Base-by-base conservation (phyloP, 2,888 invertebrate genomes). In the Cephus rjabovi region DNA sequence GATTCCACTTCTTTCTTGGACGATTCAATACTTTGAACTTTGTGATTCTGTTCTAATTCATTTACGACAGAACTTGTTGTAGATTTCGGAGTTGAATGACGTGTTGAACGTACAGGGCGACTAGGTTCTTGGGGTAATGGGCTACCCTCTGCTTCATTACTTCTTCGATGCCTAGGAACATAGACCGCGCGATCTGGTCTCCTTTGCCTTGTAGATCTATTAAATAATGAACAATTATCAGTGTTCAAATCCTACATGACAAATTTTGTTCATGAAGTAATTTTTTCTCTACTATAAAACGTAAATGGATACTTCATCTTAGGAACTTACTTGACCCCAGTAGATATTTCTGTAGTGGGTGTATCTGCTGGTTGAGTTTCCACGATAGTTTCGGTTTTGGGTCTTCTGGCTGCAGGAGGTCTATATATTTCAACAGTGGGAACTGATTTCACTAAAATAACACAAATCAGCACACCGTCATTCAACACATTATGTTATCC, bases 181-280 rank as follows among this genome's bases (percentile, higher is more conserved):
- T 96, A 97, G 76, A 96, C 95, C 33, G 96, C 96, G 70, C 95
- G 94, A 91, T 96, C 96, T 75, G 96, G 96, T 83, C 96, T 94
- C 79, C 95, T 94, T 73, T 88, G 89, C 15, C 89, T 76, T 37
- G 37, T 35, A 31, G 33, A 68, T 34, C 30, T 76, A 34, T 33
- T 56, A 56, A 56, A 56, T 9, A 56, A 56, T 56, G 9, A 56
- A 23, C 56, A 56, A 9, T 56, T 56, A 23, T 9, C 23, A 56
- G 56, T 56, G 2, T 56, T 23, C 2, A 9, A 9, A 56, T 56
- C 0, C 9, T 56, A 15, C 23, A 56, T 23, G 9, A 0, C 9
- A 23, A 40, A 40, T 56, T 23, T 9, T 23, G 9, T 56, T 56
- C 56, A 56, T 9, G 9, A 56, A 23, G 2, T 56, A 23, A 23